A percentile compares a stretch with the other conserved stretches of the same genome.
Conservation (phyloP, 2,888 invertebrate genomes). For the Lithodes maja region DNA sequence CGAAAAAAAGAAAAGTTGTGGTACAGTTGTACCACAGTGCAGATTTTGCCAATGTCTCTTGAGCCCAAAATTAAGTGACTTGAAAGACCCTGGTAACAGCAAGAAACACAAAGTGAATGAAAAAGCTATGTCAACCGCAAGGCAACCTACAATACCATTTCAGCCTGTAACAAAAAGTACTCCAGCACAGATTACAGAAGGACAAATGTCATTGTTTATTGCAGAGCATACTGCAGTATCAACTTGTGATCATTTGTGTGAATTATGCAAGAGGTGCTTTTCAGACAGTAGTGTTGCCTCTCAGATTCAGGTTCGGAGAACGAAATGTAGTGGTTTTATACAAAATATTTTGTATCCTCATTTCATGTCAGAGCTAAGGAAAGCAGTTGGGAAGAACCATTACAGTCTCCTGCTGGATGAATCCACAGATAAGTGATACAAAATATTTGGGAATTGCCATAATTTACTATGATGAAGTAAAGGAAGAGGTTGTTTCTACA, state of each 20-base stretch:
- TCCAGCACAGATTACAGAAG: slow-evolving; percentile 22
- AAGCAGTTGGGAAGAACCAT: slow-evolving; percentile 7
- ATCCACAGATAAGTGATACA: slow-evolving; percentile 13
- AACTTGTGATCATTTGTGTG: slow-evolving; percentile 26
- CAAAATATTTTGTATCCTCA: slow-evolving; percentile 21
- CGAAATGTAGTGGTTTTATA: slow-evolving; percentile 29
- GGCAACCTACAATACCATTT: background rate
- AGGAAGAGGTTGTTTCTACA: slow-evolving; percentile 1
- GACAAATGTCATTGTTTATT: slow-evolving; percentile 19
- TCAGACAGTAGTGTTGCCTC: slow-evolving; percentile 18
- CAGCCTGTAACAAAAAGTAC: slow-evolving; percentile 22
- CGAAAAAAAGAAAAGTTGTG: no score
- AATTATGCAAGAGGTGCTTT: slow-evolving; percentile 14
- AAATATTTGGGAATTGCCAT: slow-evolving; percentile 19
- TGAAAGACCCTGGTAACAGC: background rate
- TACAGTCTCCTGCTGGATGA: slow-evolving; percentile 28
- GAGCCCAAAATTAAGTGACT: slow-evolving; percentile 19
- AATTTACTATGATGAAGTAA: slow-evolving; percentile 7
- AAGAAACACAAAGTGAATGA: slow-evolving; percentile 33
- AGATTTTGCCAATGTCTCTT: slow-evolving; percentile 4
- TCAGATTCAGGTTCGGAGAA: slow-evolving; percentile 24
- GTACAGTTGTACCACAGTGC: no score
- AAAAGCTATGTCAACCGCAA: slow-evolving; percentile 5
- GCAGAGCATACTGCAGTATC: slow-evolving; percentile 13
- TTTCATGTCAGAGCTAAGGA: slow-evolving; percentile 12